Conservation (phyloP, 2,113 vertebrate species). For the Gracilinanus agilis region DNA sequence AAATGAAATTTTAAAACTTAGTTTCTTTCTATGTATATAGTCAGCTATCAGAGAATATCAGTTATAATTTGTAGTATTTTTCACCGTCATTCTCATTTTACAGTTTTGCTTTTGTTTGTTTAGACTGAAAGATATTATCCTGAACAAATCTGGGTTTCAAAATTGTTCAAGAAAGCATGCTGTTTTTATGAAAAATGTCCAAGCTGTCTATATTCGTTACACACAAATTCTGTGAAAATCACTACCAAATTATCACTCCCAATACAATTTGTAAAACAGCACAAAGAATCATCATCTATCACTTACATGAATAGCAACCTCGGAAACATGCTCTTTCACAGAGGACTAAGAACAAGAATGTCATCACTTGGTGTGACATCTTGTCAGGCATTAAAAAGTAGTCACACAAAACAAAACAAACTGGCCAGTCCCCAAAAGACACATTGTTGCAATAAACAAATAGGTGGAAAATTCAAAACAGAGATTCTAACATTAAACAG, state of each 20-base stretch:
- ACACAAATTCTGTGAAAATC: conserved; percentile 12
- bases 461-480: conserved; percentile 9
- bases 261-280: not conserved
- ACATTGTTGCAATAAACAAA: not conserved
- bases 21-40: not conserved
- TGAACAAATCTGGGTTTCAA: conserved; percentile 21
- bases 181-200: conserved; percentile 45
- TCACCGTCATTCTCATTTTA: not conserved
- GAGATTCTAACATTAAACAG: not conserved
- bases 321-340: not conserved
- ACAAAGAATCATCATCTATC: not conserved
- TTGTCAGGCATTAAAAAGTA: not conserved
- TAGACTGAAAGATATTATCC: conserved; percentile 25
- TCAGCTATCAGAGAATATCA: conserved; percentile 1
- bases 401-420: not conserved
- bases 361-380: not conserved
- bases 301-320: not conserved
- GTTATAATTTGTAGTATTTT: not conserved
- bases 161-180: conserved; percentile 37
- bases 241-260: conserved; percentile 15
- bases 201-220: not conserved
- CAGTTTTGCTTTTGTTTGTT: conserved; percentile 6
- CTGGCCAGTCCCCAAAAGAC: not conserved
- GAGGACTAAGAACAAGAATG: not conserved
- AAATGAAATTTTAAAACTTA: not conserved